Evolutionary conservation across 2,888 invertebrate genomes (phyloP).

Genomic region (Pseudanteris insignis): DNA sequence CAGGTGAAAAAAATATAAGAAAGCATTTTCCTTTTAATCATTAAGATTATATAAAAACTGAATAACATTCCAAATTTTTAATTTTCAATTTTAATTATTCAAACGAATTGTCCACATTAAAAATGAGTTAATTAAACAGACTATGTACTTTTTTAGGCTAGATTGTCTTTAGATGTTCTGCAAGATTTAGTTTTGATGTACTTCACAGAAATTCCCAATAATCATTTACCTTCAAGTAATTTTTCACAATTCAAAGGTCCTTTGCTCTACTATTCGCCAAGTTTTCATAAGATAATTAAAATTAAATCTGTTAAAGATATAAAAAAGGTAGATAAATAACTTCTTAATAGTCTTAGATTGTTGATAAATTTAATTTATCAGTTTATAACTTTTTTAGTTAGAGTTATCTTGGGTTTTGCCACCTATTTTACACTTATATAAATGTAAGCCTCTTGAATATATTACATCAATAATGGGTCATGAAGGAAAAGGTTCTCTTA

Average conservation of each 20-base stretch:
- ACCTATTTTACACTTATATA: slow-evolving; percentile 73
- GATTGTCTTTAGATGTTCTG: slow-evolving; percentile 73
- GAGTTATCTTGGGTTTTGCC: slow-evolving; percentile 75
- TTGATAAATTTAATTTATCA: too few species aligned
- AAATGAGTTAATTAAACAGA: too few species aligned
- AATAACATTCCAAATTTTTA: too few species aligned
- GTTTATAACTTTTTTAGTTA: slow-evolving; percentile 54
- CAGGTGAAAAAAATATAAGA: too few species aligned
- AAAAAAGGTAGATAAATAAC: slow-evolving; percentile 69
- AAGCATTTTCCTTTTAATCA: too few species aligned
- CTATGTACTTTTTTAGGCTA: slow-evolving; percentile 65
- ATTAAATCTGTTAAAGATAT: slow-evolving; percentile 80
- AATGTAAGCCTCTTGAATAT: slow-evolving; percentile 80
- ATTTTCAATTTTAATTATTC: too few species aligned
- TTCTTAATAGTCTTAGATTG: neutral
- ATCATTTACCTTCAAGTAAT: slow-evolving; percentile 73
- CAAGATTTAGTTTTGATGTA: slow-evolving; percentile 73
- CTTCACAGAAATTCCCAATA: slow-evolving; percentile 78
- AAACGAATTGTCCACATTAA: too few species aligned
- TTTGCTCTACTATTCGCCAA: slow-evolving; percentile 71
- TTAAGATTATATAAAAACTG: too few species aligned
- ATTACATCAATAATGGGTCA: slow-evolving; percentile 81
- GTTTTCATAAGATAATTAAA: slow-evolving; percentile 77
- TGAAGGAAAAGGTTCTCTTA: slow-evolving; percentile 72
- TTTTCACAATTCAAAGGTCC: slow-evolving; percentile 69